phyloP scores from a whole-genome alignment of 2,797 vertebrate genomes.

The Trematomus bernacchii region DNA sequence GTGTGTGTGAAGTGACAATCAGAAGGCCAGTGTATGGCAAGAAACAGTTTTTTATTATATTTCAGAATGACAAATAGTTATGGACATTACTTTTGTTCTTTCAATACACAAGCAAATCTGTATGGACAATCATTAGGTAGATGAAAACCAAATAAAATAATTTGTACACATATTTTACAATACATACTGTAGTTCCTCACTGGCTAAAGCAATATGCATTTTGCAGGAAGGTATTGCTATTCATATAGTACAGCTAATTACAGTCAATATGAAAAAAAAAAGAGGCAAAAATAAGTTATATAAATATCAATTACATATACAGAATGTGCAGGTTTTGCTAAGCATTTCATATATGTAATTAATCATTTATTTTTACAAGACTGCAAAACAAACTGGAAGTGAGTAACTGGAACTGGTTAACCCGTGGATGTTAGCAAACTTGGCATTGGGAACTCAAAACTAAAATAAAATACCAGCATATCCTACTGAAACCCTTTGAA shows the following conservation, averaged over 20 bases:
- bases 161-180: conserved; percentile 97
- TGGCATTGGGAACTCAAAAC: conserved; percentile 81
- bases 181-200: conserved; percentile 91
- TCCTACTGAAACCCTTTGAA: conserved; percentile 71
- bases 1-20: conserved; percentile 19
- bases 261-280: conserved; percentile 91
- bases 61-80: conserved; percentile 96
- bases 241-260: conserved; percentile 99
- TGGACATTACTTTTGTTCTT: conserved; percentile 93
- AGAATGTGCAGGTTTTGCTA: conserved; percentile 97
- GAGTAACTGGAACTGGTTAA: conserved; percentile 75
- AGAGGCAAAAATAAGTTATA: conserved; percentile 99
- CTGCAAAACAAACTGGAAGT: conserved; percentile 72
- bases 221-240: conserved; percentile 94
- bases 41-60: conserved; percentile 93
- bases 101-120: conserved; percentile 96
- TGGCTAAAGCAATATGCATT: conserved; percentile 94
- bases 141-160: conserved; percentile 94
- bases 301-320: conserved; percentile 99
- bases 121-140: conserved; percentile 93
- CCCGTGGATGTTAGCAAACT: conserved; percentile 86
- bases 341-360: conserved; percentile 94
- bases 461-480: conserved; percentile 74
- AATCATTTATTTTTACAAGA: conserved; percentile 71
- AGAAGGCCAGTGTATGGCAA: conserved; percentile 62